phyloP scores from a whole-genome alignment of 2,113 vertebrate species.

The Corythaeola cristata region DNA sequence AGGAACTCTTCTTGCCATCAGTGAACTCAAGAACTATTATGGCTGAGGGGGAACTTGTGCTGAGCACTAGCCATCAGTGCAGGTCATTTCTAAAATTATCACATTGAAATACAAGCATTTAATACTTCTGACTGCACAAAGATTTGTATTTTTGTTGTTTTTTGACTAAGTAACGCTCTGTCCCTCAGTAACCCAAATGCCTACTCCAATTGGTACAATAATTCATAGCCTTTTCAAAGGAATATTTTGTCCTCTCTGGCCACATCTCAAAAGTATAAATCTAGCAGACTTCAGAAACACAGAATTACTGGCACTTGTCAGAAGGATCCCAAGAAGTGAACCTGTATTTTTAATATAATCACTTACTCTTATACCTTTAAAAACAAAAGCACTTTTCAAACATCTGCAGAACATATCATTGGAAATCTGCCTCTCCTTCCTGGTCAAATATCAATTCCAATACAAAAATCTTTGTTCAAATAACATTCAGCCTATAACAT shows the following conservation, averaged over 20 bases:
- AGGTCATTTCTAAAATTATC: not conserved
- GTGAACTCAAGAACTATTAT: not conserved
- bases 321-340: not conserved
- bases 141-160: not conserved
- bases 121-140: not conserved
- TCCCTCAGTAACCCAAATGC: slow-evolving; percentile 1
- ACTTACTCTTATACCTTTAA: slow-evolving; percentile 11
- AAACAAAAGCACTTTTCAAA: slow-evolving; percentile 33
- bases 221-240: not conserved
- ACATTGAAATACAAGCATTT: not conserved
- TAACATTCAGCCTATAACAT: not conserved
- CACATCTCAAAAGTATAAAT: not conserved
- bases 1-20: not conserved
- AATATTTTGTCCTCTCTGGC: not conserved
- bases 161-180: not conserved
- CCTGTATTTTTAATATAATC: not conserved
- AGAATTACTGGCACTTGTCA: not conserved
- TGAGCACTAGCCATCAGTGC: not conserved
- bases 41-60: not conserved
- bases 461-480: slow-evolving; percentile 28
- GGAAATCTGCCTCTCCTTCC: slow-evolving; percentile 22
- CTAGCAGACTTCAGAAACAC: not conserved
- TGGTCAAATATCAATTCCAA: not conserved
- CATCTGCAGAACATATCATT: slow-evolving; percentile 35
- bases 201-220: not conserved